Base-by-base conservation (phyloP, 2,888 invertebrate species). In the Ischnus inquisitorius region DNA sequence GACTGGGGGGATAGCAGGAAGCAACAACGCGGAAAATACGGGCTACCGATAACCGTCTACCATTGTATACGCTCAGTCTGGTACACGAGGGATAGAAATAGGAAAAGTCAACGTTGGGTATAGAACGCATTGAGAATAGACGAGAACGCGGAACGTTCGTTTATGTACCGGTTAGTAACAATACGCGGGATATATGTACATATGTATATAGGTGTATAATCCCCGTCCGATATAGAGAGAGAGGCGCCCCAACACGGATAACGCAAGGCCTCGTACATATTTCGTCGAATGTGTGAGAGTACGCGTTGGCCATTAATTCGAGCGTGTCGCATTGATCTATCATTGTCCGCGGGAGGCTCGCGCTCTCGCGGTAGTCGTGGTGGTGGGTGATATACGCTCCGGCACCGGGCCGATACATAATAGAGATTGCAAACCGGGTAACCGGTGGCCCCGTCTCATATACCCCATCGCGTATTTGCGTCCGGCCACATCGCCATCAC, bases 311-410 rank as follows among this genome's bases (percentile, higher is more conserved):
- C 92, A 92, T 93, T 93, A 93, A 93, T 93, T 90, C 92, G 90
- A 90, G 90, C 91, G 92, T 91, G 92, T 92, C 92, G 91, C 92
- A 92, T 92, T 92, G 93, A 93, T 93, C 92, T 92, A 92, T 93
- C 93, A 92, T 92, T 93, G 92, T 92, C 91, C 91, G 60, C 69
- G 77, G 65, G 64, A 65, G 46, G 64, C 28, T 16, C 57, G 74
- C 84, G 62, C 54, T 34, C 65, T 62, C 54, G 64, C 14, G 75
- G 46, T 43, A 60, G 82, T 79, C 69, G 79, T 79, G 54, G 69
- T 77, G 84, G 86, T 84, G 82, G 84, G 86, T 89, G 90, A 91
- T 91, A 87, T 89, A 91, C 90, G 87, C 89, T 86, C 87, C 62
- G 22, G 89, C 88, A 84, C 89, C 88, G 88, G 34, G 79, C 89